Percentiles rank a stretch among this genome's conserved stretches.
These are phyloP conservation scores for Geococcyx californianus DNA, from an alignment of 2,113 vertebrate species.

Conservation along the genomic window DNA sequence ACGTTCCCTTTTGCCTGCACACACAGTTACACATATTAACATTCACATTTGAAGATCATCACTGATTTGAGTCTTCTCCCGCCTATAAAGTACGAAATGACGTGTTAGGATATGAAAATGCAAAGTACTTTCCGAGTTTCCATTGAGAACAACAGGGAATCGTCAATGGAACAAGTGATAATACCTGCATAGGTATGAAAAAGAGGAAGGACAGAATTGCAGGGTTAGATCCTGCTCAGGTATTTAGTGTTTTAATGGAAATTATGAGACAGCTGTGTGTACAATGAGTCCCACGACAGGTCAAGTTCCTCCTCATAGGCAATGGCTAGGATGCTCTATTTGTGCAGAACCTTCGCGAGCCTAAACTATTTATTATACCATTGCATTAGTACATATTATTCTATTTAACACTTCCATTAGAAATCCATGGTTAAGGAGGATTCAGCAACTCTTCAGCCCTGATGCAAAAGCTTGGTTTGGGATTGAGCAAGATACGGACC, in stretches of 20 bases:
- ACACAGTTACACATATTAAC: neutral
- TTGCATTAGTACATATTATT: neutral
- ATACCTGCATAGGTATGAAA: neutral
- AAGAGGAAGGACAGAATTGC: neutral
- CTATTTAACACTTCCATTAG: neutral
- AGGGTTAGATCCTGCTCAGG: neutral
- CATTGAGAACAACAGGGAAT: neutral
- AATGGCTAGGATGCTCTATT: neutral
- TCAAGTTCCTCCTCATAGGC: neutral
- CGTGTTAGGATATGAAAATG: neutral
- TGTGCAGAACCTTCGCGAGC: neutral
- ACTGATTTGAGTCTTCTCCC: neutral
- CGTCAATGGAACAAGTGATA: neutral
- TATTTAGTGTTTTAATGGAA: neutral
- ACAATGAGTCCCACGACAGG: neutral
- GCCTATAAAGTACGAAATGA: neutral
- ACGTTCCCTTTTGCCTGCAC: neutral
- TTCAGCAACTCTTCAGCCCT: neutral
- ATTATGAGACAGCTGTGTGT: neutral
- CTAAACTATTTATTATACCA: neutral
- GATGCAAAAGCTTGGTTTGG: neutral
- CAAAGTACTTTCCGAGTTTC: neutral
- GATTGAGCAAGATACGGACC: neutral
- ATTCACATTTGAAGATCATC: neutral
- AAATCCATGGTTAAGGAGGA: neutral